A percentile compares a stretch with the other conserved stretches of the same genome.
These are phyloP conservation scores for Salvator merianae DNA, from an alignment of 2,113 vertebrate species.

Conservation along the genomic window DNA sequence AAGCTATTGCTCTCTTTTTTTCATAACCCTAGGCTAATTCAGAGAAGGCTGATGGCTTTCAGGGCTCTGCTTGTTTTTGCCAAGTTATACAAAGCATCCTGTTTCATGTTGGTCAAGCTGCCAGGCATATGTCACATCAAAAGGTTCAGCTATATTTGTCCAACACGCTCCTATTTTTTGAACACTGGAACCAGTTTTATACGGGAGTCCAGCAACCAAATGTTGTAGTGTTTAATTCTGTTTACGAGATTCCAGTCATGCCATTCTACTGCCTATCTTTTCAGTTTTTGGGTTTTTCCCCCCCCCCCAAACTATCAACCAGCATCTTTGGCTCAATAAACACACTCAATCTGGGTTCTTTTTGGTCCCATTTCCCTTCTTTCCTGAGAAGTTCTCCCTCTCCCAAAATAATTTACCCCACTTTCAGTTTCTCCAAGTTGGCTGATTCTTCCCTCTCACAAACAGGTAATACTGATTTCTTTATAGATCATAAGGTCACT, in stretches of 20 bases:
- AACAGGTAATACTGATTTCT: no score
- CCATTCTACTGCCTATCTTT: not conserved
- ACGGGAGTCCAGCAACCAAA: not conserved
- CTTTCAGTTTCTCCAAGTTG: no score
- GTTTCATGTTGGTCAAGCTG: constrained; percentile 42
- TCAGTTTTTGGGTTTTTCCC: no score
- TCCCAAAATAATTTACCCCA: no score
- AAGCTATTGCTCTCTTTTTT: not conserved
- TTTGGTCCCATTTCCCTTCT: no score
- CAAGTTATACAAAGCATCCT: constrained; percentile 57
- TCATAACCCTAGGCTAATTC: fast-evolving
- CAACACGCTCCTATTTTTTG: constrained; percentile 26
- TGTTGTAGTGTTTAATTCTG: not conserved
- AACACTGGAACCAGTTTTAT: not conserved
- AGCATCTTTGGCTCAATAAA: no score
- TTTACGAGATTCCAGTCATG: not conserved
- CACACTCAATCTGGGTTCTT: no score
- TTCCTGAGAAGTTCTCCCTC: no score
- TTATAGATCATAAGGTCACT: no score
- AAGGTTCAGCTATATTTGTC: constrained; percentile 39
- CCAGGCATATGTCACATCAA: constrained; percentile 51
- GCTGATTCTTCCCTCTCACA: no score
- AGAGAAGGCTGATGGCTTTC: constrained; percentile 35
- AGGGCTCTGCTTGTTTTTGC: constrained; percentile 57
- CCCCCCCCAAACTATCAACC: no score